Base-by-base conservation (phyloP, 2,888 invertebrate genomes). In the Hirtodrosophila alboralis region DNA sequence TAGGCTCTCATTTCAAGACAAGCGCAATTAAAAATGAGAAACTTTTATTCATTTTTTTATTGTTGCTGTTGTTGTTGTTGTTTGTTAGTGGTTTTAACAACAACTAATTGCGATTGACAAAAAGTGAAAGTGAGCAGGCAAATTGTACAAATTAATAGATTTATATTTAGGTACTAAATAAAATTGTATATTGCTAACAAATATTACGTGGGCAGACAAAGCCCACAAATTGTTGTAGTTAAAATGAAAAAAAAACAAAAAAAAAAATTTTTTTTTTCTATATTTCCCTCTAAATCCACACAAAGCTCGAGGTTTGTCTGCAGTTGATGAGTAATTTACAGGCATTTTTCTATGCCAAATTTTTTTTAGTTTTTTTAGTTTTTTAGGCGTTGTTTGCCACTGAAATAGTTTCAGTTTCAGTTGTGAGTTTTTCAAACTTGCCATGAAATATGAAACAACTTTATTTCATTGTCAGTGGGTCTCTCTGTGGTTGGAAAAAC, bases 391-490 rank as follows among this genome's bases (percentile, higher is more conserved):
- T 59, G 28, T 31, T 33, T 30, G 62, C 45, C 51, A 48, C 45
- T 53, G 45, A 80, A 69, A 66, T 68, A 81, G 66, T 73, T 78
- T 75, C 49, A 18, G 45, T 27, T 52, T 62, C 30, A 33, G 57
- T n/a, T n/a, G n/a, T n/a, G n/a, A n/a, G n/a, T 47, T 58, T 64
- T 60, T 68, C 53, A 64, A 64, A 41, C 53, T 63, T 45, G 84
- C 74, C 74, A 51, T 81, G 67, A 78, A 81, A 84, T 84, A 67
- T 80, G 78, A 66, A 78, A 77, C 75, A 70, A 78, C 75, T 80
- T 70, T 70, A 75, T 81, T 80, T 80, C 80, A 80, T 80, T 80
- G 81, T 81, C 81, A 84, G 58, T 70, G 53, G 57, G 33, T 44
- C 63, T 45, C 36, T 36, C 12, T 43, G 47, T 23, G 34, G 53